Percentiles rank a stretch among this genome's conserved stretches.
phyloP scores from a whole-genome alignment of 2,888 invertebrate genomes.

The Hartigia nigra region DNA sequence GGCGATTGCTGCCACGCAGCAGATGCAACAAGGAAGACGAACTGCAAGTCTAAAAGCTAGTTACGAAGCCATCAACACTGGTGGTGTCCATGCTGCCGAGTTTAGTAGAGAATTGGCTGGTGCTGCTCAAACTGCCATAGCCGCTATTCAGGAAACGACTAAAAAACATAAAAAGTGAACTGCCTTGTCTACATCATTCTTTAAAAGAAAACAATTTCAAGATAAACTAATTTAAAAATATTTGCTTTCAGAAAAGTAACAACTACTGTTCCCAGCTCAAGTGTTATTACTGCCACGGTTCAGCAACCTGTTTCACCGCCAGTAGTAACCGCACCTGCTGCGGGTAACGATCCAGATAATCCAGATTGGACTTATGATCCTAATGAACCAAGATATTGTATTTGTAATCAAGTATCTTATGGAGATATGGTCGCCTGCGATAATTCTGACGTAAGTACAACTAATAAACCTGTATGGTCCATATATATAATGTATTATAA shows the following conservation, averaged over 20 bases:
- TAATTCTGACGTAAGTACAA: conserved; percentile 86
- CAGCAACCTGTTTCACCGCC: conserved; percentile 65
- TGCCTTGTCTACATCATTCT: not conserved
- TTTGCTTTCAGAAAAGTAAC: conserved; percentile 57
- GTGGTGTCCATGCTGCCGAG: conserved; percentile 74
- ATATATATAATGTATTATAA: not conserved
- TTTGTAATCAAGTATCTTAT: conserved; percentile 97
- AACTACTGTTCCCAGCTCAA: conserved; percentile 55
- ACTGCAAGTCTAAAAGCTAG: conserved; percentile 95
- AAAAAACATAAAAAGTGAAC: conserved; percentile 74
- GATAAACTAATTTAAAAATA: not conserved
- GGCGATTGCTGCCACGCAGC: conserved; percentile 94
- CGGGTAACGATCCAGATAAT: conserved; percentile 72
- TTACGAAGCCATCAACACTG: conserved; percentile 87
- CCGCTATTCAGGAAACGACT: conserved; percentile 75
- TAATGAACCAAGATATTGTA: conserved; percentile 95
- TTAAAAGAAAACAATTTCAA: not conserved
- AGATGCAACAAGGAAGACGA: conserved; percentile 94
- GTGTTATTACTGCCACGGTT: conserved; percentile 54
- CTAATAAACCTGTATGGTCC: not conserved
- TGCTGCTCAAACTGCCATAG: conserved; percentile 79
- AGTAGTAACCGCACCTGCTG: conserved; percentile 65
- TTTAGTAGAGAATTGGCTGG: conserved; percentile 79
- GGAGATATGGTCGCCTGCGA: conserved; percentile 99
- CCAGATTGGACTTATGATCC: conserved; percentile 95